A percentile compares a stretch with the other conserved stretches of the same genome.
Evolutionary conservation across 2,113 vertebrate genomes (phyloP).

Genomic region (Peucedramus taeniatus): DNA sequence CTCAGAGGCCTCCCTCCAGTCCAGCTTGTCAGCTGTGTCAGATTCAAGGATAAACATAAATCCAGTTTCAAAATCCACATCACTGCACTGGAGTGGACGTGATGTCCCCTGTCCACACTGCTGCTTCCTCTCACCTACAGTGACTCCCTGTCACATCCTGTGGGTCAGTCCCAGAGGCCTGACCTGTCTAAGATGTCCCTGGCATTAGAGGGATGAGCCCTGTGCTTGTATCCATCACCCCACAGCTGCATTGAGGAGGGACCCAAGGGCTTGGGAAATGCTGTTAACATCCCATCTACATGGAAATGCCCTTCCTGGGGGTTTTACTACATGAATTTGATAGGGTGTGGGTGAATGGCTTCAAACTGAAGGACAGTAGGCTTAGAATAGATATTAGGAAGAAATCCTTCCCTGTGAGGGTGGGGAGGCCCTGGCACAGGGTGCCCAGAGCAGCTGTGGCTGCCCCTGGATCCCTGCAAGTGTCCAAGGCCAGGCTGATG

Average conservation of each 20-base stretch:
- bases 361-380: not conserved
- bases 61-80: not conserved
- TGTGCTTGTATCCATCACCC: not conserved
- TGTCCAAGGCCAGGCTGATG: fast-evolving
- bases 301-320: fast-evolving
- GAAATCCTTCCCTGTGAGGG: not conserved
- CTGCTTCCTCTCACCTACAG: not conserved
- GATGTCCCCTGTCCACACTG: fast-evolving
- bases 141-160: not conserved
- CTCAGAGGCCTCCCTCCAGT: not conserved
- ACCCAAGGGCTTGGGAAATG: not conserved
- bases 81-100: fast-evolving
- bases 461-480: not conserved
- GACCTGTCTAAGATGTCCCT: not conserved
- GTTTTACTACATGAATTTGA: not conserved
- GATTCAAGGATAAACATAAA: not conserved
- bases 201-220: fast-evolving
- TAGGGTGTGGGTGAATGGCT: not conserved
- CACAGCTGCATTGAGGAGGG: not conserved
- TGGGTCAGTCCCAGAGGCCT: not conserved
- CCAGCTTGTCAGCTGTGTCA: fast-evolving
- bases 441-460: not conserved
- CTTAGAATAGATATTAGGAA: not conserved
- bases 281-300: not conserved
- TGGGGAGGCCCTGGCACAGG: not conserved